A percentile compares a stretch with the other conserved stretches of the same genome.
Conservation (phyloP, 2,113 vertebrate genomes). For the Cyphotilapia sp. region DNA sequence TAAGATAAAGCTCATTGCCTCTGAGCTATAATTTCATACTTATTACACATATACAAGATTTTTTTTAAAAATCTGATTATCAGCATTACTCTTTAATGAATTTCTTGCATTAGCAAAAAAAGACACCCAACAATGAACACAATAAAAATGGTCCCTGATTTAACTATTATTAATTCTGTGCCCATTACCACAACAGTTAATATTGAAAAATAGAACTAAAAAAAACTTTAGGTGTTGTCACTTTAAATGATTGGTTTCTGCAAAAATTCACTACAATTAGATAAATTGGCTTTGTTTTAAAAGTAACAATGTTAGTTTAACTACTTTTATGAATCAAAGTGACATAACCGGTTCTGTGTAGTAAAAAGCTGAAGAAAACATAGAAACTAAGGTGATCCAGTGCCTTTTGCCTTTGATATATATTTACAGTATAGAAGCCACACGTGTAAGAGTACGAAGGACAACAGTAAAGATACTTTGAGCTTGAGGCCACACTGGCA, state of each 20-base stretch:
- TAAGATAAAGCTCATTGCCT: not conserved
- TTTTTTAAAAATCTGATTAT: not conserved
- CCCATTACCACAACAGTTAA: not conserved
- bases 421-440: not conserved
- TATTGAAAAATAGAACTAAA: not conserved
- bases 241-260: not conserved
- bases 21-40: not conserved
- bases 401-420: not conserved
- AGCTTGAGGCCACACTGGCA: not conserved
- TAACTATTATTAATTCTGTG: not conserved
- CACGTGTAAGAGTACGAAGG: not conserved
- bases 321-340: not conserved
- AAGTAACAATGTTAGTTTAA: not conserved
- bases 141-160: not conserved
- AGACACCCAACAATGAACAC: not conserved
- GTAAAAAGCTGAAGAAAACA: not conserved
- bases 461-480: constrained; percentile 19
- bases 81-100: not conserved
- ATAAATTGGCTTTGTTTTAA: not conserved
- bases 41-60: not conserved
- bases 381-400: not conserved
- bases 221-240: not conserved
- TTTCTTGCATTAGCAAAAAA: not conserved
- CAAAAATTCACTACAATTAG: not conserved
- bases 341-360: not conserved